phyloP scores from a whole-genome alignment of 2,797 vertebrate species.

The Chelonia mydas region DNA sequence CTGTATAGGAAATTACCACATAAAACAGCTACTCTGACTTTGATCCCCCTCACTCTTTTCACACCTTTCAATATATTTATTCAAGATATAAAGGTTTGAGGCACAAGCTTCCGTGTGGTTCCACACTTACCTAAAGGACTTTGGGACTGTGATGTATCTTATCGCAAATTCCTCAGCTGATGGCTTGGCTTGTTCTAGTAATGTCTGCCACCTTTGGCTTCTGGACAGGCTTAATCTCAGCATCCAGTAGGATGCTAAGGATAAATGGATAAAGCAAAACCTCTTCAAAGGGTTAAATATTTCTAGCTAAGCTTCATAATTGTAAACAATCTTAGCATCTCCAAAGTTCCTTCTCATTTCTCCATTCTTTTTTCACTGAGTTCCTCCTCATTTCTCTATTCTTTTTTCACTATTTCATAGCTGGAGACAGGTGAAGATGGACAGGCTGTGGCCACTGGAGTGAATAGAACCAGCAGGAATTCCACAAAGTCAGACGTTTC shows the following conservation, averaged over 20 bases:
- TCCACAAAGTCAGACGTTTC: too few relatives aligned
- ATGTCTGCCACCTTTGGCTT: background rate
- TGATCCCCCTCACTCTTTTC: background rate
- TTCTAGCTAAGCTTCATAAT: too few relatives aligned
- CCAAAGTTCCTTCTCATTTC: background rate
- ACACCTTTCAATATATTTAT: rapidly evolving
- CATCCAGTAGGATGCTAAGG: too few relatives aligned
- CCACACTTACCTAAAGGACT: background rate
- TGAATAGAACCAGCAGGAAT: too few relatives aligned
- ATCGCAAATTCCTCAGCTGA: background rate
- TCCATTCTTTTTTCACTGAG: background rate
- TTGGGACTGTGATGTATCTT: background rate
- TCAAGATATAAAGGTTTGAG: background rate
- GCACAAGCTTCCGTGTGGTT: background rate
- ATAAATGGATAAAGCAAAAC: background rate
- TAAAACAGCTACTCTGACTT: too few relatives aligned
- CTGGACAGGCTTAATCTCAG: background rate
- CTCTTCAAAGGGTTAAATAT: background rate
- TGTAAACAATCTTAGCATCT: background rate
- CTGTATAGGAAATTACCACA: too few relatives aligned
- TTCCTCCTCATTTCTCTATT: background rate
- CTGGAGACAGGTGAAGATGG: background rate
- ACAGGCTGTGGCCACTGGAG: too few relatives aligned
- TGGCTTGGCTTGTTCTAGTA: background rate
- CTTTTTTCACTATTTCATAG: background rate